A percentile compares a stretch with the other conserved stretches of the same genome.
phyloP scores from a whole-genome alignment of 2,888 invertebrate species.

The Dynastes grantii region DNA sequence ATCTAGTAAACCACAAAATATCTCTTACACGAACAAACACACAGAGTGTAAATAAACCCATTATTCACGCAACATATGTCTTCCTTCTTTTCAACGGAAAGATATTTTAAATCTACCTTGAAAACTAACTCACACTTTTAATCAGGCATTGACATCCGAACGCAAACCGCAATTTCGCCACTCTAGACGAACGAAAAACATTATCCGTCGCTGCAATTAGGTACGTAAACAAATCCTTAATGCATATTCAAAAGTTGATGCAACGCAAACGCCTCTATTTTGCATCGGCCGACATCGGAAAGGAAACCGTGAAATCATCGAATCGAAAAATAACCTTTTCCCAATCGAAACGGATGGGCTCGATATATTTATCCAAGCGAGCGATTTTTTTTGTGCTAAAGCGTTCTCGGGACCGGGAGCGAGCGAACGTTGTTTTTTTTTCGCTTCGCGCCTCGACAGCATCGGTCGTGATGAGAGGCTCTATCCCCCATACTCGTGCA shows the following conservation, averaged over 20 bases:
- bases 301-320: too few species aligned
- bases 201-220: constrained; percentile 25
- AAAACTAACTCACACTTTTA: background rate
- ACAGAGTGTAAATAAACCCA: too few species aligned
- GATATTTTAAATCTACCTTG: too few species aligned
- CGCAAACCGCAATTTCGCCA: background rate
- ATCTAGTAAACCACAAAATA: too few species aligned
- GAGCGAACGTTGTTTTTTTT: background rate
- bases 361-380: constrained; percentile 24
- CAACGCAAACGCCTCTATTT: constrained; percentile 14
- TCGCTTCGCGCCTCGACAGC: background rate
- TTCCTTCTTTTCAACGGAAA: too few species aligned
- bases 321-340: constrained; percentile 12
- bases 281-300: background rate
- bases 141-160: constrained; percentile 1
- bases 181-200: constrained; percentile 27
- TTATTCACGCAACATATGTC: too few species aligned
- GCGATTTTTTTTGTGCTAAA: background rate
- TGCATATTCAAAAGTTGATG: constrained; percentile 28
- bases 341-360: background rate
- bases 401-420: background rate
- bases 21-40: too few species aligned
- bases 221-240: constrained; percentile 32
- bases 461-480: background rate
- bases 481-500: constrained; percentile 5